phyloP scores from a whole-genome alignment of 2,113 vertebrate genomes.

The Triplophysa tibetana region DNA sequence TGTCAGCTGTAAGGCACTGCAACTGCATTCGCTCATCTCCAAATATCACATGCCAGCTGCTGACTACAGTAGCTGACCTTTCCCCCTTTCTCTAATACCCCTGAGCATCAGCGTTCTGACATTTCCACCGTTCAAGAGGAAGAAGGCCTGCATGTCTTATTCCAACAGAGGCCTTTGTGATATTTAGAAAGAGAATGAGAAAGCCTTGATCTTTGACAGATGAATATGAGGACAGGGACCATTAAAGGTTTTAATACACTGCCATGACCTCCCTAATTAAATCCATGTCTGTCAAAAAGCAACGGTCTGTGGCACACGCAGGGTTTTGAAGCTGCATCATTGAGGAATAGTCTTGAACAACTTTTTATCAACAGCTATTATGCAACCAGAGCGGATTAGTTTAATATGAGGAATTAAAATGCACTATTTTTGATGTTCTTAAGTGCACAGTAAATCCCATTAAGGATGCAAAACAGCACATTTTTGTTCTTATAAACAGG shows the following conservation, averaged over 20 bases:
- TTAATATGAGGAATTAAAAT: not conserved
- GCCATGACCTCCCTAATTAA: constrained; percentile 42
- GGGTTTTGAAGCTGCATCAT: not conserved
- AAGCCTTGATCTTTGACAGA: constrained; percentile 49
- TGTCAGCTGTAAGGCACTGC: constrained; percentile 28
- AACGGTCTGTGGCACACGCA: not conserved
- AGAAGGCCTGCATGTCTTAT: constrained; percentile 35
- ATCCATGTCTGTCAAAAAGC: constrained; percentile 29
- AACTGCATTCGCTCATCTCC: constrained; percentile 41
- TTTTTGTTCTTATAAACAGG: not conserved
- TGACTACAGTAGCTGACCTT: constrained; percentile 56
- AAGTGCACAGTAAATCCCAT: not conserved
- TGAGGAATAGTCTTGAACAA: not conserved
- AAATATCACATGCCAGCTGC: constrained; percentile 53
- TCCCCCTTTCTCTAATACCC: constrained; percentile 45
- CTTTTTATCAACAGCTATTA: not conserved
- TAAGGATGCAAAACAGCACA: not conserved
- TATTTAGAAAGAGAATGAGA: constrained; percentile 56
- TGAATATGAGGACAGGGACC: constrained; percentile 46
- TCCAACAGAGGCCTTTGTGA: constrained; percentile 49
- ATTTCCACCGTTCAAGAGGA: constrained; percentile 43
- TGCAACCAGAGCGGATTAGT: not conserved
- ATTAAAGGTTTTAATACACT: constrained; percentile 39
- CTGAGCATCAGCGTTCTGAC: constrained; percentile 46
- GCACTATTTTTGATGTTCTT: not conserved